Evolutionary conservation across 2,888 invertebrate species (phyloP).

Genomic region (Lydus trimaculatus): DNA sequence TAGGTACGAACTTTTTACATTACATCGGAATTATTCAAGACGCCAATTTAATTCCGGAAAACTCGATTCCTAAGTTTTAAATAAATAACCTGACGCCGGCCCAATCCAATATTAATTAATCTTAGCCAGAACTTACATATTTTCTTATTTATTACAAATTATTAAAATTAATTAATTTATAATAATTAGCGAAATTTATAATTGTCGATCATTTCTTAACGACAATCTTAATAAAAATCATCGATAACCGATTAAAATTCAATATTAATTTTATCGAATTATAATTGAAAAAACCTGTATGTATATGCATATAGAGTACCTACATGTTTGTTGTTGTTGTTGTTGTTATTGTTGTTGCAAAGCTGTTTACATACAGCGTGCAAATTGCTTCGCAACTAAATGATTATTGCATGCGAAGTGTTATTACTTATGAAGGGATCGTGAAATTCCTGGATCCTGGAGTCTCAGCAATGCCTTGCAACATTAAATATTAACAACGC

Average conservation of each 20-base stretch:
- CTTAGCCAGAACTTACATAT: neutral
- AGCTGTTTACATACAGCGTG: constrained; percentile 55
- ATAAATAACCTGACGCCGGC: constrained; percentile 4
- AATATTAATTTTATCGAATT: constrained; percentile 29
- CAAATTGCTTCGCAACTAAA: constrained; percentile 57
- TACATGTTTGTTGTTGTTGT: too few species aligned
- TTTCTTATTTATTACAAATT: neutral
- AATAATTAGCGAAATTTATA: neutral
- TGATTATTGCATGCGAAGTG: constrained; percentile 59
- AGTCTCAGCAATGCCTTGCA: constrained; percentile 52
- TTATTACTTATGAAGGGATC: constrained; percentile 52
- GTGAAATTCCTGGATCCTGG: constrained; percentile 54
- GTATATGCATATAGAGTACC: constrained; percentile 48
- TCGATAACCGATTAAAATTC: neutral
- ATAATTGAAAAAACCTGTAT: constrained; percentile 49
- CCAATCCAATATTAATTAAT: constrained; percentile 6
- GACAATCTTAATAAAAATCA: neutral
- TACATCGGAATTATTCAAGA: constrained; percentile 48
- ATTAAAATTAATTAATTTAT: neutral
- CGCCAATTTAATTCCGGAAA: constrained; percentile 15
- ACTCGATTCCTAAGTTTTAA: constrained; percentile 13
- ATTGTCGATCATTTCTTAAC: neutral
- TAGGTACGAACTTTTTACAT: constrained; percentile 49
- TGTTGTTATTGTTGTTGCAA: constrained; percentile 53
- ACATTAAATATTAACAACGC: constrained; percentile 57